Evolutionary conservation across 2,888 invertebrate species (phyloP), one percentile per base, ranked within the genome.

Genomic region (Polyommatus iphigenia): DNA sequence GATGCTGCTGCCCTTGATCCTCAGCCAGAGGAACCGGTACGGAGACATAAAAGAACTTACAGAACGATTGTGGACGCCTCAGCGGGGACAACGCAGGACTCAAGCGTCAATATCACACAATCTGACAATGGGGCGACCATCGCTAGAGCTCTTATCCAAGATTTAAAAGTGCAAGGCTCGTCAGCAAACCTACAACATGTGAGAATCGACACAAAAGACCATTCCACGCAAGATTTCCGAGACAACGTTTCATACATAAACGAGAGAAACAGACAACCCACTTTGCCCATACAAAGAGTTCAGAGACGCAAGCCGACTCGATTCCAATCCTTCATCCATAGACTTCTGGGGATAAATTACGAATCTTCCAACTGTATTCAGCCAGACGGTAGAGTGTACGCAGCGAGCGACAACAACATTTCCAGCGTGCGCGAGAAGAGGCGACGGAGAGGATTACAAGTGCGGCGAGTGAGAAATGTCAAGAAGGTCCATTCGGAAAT

Each of bases 31-130:
- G 78, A 81, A 24, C 79, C 57, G 2, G 82, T 81, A 36, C 85
- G 81, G 18, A 79, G 82, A 50, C 85, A 87, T 76, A 89, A 87
- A 76, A 85, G 92, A 2, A 90, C 91, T 0, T 87, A 88, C 15
- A 84, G 88, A n/a, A 90, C 90, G 0, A 92, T 90, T 82, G 87
- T 88, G 0, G 92, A 92, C 78, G 91, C 90, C 0, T 88, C 88
- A 78, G 89, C 90, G 0, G 89, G 90, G 0, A 92, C 91, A 0
- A 86, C 85, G 0, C 91, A 90, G 76, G 36, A 79, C 0, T 85
- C 88, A 0, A 89, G 84, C 32, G 88, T 87, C 0, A 88, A 90
- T 72, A 81, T 84, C 2, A 82, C 85, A 71, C 75, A 78, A 7
- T 78, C 79, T 5, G 81, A 81, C 0, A 81, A 77, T 1, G 84